These are phyloP conservation scores for Oriolus oriolus DNA, from an alignment of 2,113 vertebrate genomes.

Conservation along the genomic window DNA sequence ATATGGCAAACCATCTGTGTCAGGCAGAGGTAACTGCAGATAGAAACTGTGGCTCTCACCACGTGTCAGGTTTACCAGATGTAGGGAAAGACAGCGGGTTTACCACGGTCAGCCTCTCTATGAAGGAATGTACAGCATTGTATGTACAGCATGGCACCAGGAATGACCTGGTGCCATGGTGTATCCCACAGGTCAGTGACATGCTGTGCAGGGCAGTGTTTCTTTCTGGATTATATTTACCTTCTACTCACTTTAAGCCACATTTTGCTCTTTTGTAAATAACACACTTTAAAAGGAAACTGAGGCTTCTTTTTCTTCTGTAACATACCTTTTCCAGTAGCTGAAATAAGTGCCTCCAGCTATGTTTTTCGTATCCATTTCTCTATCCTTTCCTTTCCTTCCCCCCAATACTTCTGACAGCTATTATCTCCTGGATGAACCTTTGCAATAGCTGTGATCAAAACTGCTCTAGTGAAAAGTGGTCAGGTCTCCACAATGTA, in stretches of 20 bases:
- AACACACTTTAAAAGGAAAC: neutral
- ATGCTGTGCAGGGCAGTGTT: neutral
- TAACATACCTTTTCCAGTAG: neutral
- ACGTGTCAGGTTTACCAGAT: fast-evolving
- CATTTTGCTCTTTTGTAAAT: neutral
- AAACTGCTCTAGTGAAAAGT: neutral
- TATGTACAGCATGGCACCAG: too few relatives aligned
- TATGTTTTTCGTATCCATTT: neutral
- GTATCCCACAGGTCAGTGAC: neutral
- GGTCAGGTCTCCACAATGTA: neutral
- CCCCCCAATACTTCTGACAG: neutral
- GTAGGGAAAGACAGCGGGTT: neutral
- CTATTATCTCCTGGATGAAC: neutral
- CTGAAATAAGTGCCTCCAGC: neutral
- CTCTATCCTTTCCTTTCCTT: neutral
- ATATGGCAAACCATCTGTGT: neutral
- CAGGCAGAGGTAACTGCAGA: neutral
- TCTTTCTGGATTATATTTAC: neutral
- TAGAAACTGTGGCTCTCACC: neutral
- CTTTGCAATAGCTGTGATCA: neutral
- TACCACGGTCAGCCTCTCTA: neutral
- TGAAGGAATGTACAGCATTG: neutral
- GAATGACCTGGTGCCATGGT: neutral
- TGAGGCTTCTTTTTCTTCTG: neutral
- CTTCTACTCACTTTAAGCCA: neutral